Percentiles rank a stretch among this genome's conserved stretches.
Evolutionary conservation across 2,888 invertebrate species (phyloP).

Genomic region (Amphipyra berbera): DNA sequence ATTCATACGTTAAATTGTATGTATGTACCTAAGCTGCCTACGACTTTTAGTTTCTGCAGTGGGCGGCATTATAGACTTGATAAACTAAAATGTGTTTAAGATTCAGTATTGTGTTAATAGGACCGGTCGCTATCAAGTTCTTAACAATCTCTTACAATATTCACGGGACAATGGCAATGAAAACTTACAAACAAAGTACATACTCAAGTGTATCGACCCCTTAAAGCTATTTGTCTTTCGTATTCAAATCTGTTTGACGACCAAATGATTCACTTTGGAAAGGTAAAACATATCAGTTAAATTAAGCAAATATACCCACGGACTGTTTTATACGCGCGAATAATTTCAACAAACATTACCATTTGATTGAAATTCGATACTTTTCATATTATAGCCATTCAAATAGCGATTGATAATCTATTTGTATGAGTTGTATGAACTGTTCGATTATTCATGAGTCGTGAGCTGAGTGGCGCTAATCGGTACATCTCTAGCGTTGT

Average conservation of each 20-base stretch:
- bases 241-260: slow-evolving; percentile 6
- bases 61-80: not conserved
- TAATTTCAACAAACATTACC: slow-evolving; percentile 5
- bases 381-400: slow-evolving; percentile 3
- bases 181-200: not conserved
- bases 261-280: not conserved
- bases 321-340: not conserved
- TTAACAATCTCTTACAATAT: not conserved
- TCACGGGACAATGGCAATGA: not conserved
- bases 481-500: slow-evolving; percentile 28
- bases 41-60: not conserved
- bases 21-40: not conserved
- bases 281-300: not conserved
- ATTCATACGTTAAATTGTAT: not conserved
- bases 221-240: not conserved
- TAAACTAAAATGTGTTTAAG: slow-evolving; percentile 1
- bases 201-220: not conserved
- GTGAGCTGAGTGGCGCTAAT: slow-evolving; percentile 16
- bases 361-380: slow-evolving; percentile 1
- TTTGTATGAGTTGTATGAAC: slow-evolving; percentile 13
- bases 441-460: slow-evolving; percentile 29
- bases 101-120: slow-evolving; percentile 9
- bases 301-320: not conserved
- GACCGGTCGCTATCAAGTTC: not conserved
- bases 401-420: slow-evolving; percentile 17